Percentiles rank a stretch among this genome's conserved stretches.
Evolutionary conservation across 2,113 vertebrate species (phyloP).

Genomic region (Uria lomvia): DNA sequence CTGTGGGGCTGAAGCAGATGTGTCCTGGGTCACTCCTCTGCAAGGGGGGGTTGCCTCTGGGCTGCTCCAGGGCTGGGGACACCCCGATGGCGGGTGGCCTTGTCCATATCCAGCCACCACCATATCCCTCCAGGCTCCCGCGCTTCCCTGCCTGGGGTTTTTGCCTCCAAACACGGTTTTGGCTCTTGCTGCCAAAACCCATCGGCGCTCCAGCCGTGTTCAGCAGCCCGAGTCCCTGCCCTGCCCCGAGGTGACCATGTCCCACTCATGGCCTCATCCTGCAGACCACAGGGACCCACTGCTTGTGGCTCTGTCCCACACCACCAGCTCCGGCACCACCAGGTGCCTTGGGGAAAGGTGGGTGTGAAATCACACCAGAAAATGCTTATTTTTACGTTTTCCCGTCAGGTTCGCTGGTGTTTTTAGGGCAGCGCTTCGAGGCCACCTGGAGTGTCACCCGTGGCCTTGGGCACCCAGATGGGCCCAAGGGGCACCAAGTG

Average conservation of each 20-base stretch:
- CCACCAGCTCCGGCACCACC: rapidly evolving
- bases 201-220: not conserved
- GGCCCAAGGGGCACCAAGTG: rapidly evolving
- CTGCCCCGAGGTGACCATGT: rapidly evolving
- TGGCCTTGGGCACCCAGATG: not conserved
- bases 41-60: rapidly evolving
- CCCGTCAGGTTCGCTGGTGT: not conserved
- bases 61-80: not conserved
- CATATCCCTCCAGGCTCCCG: not conserved
- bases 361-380: not conserved
- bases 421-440: not conserved
- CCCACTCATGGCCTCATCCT: not conserved
- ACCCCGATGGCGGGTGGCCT: rapidly evolving
- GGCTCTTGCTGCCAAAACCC: not conserved
- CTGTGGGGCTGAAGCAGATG: rapidly evolving
- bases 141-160: not conserved
- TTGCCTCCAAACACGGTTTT: not conserved
- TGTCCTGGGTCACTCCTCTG: not conserved
- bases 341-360: not conserved
- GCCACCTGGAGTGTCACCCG: constrained; percentile 5
- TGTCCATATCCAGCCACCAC: not conserved
- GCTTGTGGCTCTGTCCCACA: not conserved
- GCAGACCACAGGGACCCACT: not conserved
- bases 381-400: not conserved
- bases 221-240: not conserved